Evolutionary conservation across 2,797 vertebrate genomes (phyloP).

Genomic region (Phataginus tricuspis): DNA sequence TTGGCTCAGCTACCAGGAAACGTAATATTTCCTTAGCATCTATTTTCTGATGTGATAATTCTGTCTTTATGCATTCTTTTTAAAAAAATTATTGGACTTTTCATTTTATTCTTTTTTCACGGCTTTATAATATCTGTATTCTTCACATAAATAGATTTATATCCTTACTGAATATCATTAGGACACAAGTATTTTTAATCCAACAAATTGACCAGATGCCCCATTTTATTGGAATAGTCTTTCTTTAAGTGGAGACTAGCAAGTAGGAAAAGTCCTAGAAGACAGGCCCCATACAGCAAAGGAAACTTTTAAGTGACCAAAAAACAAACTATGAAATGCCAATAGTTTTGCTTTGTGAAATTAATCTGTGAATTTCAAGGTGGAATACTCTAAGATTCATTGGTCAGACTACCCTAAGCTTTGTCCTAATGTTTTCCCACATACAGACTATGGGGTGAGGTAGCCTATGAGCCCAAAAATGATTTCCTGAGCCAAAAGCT

Average conservation of each 20-base stretch:
- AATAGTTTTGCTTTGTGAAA: background rate
- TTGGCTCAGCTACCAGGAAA: background rate
- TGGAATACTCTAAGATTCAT: background rate
- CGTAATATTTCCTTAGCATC: background rate
- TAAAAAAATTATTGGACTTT: background rate
- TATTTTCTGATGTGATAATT: background rate
- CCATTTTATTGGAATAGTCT: background rate
- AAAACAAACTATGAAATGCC: background rate
- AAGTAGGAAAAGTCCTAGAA: background rate
- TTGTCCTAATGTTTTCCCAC: background rate
- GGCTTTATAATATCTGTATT: background rate
- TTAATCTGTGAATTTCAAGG: background rate
- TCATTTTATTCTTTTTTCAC: background rate
- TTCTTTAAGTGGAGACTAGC: background rate
- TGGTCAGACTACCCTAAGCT: background rate
- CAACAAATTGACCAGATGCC: background rate
- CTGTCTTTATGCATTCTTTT: background rate
- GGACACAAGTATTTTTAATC: background rate
- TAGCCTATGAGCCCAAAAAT: too few species aligned
- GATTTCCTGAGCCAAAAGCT: background rate
- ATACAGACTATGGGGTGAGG: background rate
- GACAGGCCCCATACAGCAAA: background rate
- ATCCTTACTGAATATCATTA: background rate
- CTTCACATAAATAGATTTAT: background rate
- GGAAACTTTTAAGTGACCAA: background rate